phyloP scores from a whole-genome alignment of 2,797 vertebrate species.

The Etheostoma nigrum region DNA sequence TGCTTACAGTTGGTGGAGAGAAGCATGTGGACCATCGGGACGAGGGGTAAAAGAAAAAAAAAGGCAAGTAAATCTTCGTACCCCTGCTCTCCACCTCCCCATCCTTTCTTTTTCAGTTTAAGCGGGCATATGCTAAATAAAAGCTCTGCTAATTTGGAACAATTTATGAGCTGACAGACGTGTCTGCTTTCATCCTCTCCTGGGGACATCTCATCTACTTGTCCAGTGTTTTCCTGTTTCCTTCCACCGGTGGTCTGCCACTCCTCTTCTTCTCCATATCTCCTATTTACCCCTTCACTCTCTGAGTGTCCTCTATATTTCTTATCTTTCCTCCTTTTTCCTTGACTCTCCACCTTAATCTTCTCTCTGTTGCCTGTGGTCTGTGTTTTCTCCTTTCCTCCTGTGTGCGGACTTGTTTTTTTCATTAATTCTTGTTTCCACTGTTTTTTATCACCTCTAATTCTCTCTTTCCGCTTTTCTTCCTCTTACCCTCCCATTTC shows the following conservation, averaged over 20 bases:
- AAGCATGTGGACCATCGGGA: conserved; percentile 60
- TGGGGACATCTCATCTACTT: conserved; percentile 61
- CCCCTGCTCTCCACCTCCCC: conserved; percentile 38
- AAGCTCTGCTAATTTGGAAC: conserved; percentile 82
- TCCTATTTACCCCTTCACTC: conserved; percentile 13
- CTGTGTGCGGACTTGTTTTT: neutral
- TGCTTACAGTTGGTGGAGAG: conserved; percentile 68
- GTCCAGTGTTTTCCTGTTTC: conserved; percentile 35
- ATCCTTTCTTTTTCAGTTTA: conserved; percentile 50
- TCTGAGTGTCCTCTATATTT: neutral
- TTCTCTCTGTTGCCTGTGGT: neutral
- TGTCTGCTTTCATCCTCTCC: conserved; percentile 54
- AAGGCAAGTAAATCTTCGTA: conserved; percentile 65
- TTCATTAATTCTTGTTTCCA: conserved; percentile 37
- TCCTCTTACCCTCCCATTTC: conserved; percentile 37
- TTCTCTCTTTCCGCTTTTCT: conserved; percentile 21
- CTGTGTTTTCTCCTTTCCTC: neutral
- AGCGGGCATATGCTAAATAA: conserved; percentile 77
- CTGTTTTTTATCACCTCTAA: conserved; percentile 41
- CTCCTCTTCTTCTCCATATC: conserved; percentile 20
- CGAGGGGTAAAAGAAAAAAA: neutral
- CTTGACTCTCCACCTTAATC: conserved; percentile 9
- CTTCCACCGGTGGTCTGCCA: neutral
- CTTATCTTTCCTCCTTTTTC: neutral
- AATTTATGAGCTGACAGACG: conserved; percentile 73